These are phyloP conservation scores for Oceanodroma leucorhoa DNA, from an alignment of 2,797 vertebrate genomes.

Conservation along the genomic window DNA sequence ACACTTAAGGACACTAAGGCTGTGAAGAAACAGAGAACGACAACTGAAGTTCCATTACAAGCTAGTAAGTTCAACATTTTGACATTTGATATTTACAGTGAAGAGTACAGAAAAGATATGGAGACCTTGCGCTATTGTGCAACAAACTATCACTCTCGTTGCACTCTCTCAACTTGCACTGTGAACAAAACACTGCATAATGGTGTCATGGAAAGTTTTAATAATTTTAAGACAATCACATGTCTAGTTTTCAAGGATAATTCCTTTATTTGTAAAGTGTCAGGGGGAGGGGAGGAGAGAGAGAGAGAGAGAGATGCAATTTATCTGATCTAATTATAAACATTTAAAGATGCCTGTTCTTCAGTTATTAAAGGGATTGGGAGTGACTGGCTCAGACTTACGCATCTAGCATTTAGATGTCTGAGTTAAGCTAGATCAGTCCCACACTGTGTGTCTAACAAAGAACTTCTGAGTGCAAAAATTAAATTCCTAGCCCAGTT, in stretches of 20 bases:
- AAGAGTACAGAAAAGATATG: background rate
- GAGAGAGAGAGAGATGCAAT: background rate
- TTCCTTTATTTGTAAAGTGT: background rate
- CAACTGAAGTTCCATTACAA: background rate
- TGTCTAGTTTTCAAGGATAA: background rate
- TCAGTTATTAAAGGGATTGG: background rate
- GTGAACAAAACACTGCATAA: background rate
- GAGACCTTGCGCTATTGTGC: background rate
- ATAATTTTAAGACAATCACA: background rate
- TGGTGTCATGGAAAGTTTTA: background rate
- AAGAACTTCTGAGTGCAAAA: background rate
- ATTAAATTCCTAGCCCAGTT: background rate
- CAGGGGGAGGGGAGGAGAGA: fast-evolving
- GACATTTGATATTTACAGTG: background rate
- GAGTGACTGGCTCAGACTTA: background rate
- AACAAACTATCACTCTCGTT: background rate
- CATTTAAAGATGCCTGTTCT: background rate
- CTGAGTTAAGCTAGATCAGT: background rate
- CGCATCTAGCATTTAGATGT: background rate
- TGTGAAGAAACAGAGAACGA: background rate
- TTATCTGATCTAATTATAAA: background rate
- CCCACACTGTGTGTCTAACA: background rate
- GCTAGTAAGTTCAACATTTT: background rate
- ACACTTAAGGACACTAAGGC: background rate
- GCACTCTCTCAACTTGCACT: background rate